Base-by-base conservation (phyloP, 30 jellyfish, hydroid and myxozoan species). In the Cassiopea andromeda region DNA sequence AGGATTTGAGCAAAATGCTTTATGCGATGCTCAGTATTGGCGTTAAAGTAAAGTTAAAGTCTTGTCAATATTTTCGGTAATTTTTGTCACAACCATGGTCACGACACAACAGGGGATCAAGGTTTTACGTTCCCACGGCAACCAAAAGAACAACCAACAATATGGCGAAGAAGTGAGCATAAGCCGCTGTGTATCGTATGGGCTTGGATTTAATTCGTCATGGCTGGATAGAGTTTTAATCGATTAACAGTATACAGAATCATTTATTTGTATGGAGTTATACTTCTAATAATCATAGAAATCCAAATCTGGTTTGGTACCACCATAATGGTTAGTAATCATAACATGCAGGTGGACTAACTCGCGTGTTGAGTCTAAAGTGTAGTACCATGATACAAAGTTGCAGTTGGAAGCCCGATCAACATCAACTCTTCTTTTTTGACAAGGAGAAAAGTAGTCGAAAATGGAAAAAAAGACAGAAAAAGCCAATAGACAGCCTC, bases 351-450 rank as follows among this genome's bases (percentile, higher is more conserved):
- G 15, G 2, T 70, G 38, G 38, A 27, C 38, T 27, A 27, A 27
- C 49, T 70, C 27, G 79, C 79, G 50, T 70, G 5, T 70, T 43
- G 1, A 43, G 1, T 2, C 7, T 1, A 19, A 43, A 43, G 17
- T 18, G 5, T 15, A 70, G 48, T 70, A 70, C 16, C 79, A 70
- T 70, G 79, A 70, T 70, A 70, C 79, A 70, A 70, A 70, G 54
- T 54, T 19, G 5, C 15, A 70, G 15, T 54, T 87, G 94, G 94
- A 69, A 78, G 85, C 79, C 76, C 38, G 86, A 87, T 44, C 74
- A 87, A 61, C 92, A 87, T 44, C 74, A 87, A 61, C 92, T 82
- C 18, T 89, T 82, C 64, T 81, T 82, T 61, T 89, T 82, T 67
- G 92, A 81, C 84, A 89, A 80, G 58, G 89, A 59, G 48, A 80